Conservation (phyloP, 1,140 invertebrate genomes). For the Lamellibrachia luymesi region DNA sequence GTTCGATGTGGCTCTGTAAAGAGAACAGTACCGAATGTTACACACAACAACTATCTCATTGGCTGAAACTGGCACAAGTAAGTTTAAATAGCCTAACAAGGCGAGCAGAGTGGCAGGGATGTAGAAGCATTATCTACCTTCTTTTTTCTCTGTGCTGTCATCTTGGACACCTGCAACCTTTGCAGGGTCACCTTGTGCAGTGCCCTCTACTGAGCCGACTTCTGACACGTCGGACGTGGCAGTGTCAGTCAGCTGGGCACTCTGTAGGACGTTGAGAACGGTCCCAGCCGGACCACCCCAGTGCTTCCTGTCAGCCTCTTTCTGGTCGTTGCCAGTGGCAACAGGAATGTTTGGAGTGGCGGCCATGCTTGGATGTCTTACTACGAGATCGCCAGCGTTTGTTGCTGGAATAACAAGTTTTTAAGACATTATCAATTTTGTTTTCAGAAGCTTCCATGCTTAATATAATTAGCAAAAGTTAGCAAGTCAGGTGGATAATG, state of each 20-base stretch:
- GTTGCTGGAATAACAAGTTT: constrained; percentile 36
- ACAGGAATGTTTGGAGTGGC: not conserved
- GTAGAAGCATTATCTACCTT: not conserved
- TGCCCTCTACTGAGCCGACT: not conserved
- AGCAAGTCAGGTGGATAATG: not conserved
- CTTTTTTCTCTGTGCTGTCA: not conserved
- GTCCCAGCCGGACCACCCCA: constrained; percentile 26
- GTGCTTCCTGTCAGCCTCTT: constrained; percentile 18
- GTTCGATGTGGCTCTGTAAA: not conserved
- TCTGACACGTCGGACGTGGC: not conserved
- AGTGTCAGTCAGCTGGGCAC: constrained; percentile 14
- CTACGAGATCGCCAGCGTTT: constrained; percentile 40
- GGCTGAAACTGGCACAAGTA: not conserved
- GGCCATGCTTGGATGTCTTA: constrained; percentile 30
- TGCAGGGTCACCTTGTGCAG: not conserved
- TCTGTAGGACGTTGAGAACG: constrained; percentile 15
- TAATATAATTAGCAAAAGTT: not conserved
- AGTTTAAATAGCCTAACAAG: not conserved
- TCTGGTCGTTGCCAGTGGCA: not conserved
- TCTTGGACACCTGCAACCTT: not conserved
- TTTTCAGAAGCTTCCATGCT: constrained; percentile 8
- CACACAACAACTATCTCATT: not conserved
- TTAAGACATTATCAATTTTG: not conserved
- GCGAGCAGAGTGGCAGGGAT: not conserved
- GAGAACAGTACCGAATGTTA: not conserved